Conservation (phyloP, 1,140 invertebrate species). For the Atta cephalotes region DNA sequence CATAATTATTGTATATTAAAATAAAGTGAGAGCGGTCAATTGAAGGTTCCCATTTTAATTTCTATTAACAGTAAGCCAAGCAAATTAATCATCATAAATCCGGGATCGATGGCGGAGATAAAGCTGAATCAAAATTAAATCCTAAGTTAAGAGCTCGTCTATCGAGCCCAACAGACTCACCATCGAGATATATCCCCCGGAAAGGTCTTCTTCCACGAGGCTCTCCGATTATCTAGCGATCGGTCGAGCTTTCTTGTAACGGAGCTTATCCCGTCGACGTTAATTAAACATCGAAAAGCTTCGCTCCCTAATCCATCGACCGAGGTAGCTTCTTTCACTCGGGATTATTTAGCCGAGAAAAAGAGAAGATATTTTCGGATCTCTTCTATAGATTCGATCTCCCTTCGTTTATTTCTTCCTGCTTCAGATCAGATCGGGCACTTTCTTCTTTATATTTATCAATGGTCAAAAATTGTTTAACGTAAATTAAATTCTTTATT, state of each 20-base stretch:
- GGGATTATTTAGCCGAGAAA: constrained; percentile 54
- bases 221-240: constrained; percentile 63
- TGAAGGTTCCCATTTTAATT: constrained; percentile 26
- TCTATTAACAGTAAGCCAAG: constrained; percentile 54
- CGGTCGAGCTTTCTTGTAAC: constrained; percentile 64
- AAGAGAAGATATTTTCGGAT: constrained; percentile 31
- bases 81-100: constrained; percentile 62
- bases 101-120: constrained; percentile 60
- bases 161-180: constrained; percentile 54
- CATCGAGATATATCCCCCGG: constrained; percentile 29
- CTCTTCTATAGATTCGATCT: constrained; percentile 41
- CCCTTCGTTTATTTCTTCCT: background rate
- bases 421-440: background rate
- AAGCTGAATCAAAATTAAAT: constrained; percentile 64
- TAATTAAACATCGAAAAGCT: constrained; percentile 69
- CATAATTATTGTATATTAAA: constrained; percentile 20
- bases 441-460: background rate
- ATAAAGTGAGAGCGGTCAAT: background rate
- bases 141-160: constrained; percentile 54
- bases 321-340: constrained; percentile 60
- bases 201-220: constrained; percentile 50
- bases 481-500: background rate
- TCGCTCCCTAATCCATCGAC: constrained; percentile 63
- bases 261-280: constrained; percentile 65
- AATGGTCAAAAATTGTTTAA: background rate